Percentiles rank a stretch among this genome's conserved stretches.
phyloP scores from a whole-genome alignment of 2,113 vertebrate genomes.

The Phrynocephalus versicolor region DNA sequence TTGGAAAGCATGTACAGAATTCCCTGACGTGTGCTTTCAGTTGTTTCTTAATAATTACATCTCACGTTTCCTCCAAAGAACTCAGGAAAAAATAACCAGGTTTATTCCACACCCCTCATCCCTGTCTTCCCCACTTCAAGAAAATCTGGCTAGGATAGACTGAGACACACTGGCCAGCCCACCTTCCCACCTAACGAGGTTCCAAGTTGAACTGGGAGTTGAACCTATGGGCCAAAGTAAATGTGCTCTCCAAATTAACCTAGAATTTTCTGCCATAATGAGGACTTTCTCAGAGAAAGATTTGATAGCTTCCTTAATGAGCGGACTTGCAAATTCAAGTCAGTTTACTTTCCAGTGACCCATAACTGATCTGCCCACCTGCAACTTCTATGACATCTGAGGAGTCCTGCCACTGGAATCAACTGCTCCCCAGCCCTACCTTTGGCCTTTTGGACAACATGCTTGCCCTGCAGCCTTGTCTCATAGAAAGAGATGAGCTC shows the following conservation, averaged over 20 bases:
- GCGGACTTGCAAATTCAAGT: too few species aligned
- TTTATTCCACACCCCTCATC: not conserved
- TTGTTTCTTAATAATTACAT: not conserved
- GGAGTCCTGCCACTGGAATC: too few species aligned
- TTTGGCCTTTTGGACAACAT: not conserved
- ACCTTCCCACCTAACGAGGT: too few species aligned
- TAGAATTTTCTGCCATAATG: too few species aligned
- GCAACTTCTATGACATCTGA: too few species aligned
- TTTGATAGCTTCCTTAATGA: too few species aligned
- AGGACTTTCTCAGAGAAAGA: too few species aligned
- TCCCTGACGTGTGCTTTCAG: not conserved
- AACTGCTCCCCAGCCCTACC: not conserved
- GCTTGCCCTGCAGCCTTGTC: not conserved
- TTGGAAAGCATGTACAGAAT: not conserved
- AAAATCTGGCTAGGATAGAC: not conserved
- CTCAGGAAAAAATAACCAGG: not conserved
- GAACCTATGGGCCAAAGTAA: not conserved
- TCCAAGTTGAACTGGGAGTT: not conserved
- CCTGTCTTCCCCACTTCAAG: too few species aligned
- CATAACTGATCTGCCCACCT: too few species aligned
- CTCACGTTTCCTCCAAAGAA: not conserved
- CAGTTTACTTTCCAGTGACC: too few species aligned
- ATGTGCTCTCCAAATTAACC: too few species aligned
- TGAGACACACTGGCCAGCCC: not conserved
- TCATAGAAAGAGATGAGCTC: not conserved